Evolutionary conservation across 2,797 vertebrate genomes (phyloP).

Genomic region (Anniella stebbinsi): DNA sequence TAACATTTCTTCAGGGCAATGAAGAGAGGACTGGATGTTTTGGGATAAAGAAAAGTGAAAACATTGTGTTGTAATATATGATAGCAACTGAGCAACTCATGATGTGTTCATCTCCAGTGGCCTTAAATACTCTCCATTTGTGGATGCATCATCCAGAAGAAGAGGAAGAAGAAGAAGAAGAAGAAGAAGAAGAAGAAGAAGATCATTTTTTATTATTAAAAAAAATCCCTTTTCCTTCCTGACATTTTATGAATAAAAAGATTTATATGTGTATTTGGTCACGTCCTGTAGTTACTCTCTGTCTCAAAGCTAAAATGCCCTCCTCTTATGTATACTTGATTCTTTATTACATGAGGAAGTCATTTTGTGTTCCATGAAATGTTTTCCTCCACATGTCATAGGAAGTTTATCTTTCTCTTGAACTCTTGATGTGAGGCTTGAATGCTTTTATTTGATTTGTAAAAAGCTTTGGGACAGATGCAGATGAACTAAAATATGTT

Average conservation of each 20-base stretch:
- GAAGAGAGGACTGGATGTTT: not conserved
- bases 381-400: not conserved
- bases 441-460: not conserved
- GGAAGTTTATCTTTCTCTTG: not conserved
- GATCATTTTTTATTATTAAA: not conserved
- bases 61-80: not conserved
- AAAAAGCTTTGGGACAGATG: not conserved
- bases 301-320: not conserved
- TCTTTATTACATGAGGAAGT: not conserved
- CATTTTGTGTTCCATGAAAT: not conserved
- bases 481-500: not conserved
- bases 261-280: not conserved
- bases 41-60: not conserved
- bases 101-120: not conserved
- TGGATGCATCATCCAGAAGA: not conserved
- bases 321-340: not conserved
- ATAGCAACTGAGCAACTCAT: not conserved
- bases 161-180: not conserved
- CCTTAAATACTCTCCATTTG: not conserved
- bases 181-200: too few relatives aligned
- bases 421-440: not conserved
- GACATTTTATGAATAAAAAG: constrained; percentile 9
- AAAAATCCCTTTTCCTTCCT: not conserved
- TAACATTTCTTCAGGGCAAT: not conserved
- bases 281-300: not conserved